These are phyloP conservation scores for Limnodromus scolopaceus DNA, from an alignment of 2,797 vertebrate species.

Conservation along the genomic window DNA sequence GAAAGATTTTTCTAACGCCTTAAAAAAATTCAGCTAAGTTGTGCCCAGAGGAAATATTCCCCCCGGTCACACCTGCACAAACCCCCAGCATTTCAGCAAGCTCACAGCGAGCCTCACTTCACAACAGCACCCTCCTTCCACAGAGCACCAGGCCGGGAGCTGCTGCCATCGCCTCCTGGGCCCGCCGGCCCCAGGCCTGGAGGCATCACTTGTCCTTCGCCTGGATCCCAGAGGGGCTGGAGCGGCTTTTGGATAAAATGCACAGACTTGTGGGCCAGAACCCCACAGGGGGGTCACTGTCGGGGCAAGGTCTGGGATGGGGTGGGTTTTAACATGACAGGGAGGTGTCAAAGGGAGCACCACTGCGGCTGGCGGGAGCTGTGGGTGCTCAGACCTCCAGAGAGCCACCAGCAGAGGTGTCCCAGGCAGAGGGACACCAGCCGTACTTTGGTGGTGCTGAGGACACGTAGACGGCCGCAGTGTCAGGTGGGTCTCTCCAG, in stretches of 20 bases:
- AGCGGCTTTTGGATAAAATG: neutral
- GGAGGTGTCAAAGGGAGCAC: neutral
- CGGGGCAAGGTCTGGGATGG: neutral
- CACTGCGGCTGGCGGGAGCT: neutral
- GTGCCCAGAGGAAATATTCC: neutral
- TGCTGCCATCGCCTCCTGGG: neutral
- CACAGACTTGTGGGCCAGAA: neutral
- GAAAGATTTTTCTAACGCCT: neutral
- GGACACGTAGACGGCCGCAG: fast-evolving
- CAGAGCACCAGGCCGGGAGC: neutral
- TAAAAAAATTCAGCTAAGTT: neutral
- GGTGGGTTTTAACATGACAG: neutral
- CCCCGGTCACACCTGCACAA: neutral
- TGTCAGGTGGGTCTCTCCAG: neutral
- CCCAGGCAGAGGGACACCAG: neutral
- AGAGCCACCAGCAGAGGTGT: neutral
- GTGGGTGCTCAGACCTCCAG: neutral
- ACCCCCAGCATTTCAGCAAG: neutral
- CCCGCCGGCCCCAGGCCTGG: neutral
- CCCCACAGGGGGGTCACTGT: neutral
- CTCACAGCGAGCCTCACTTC: neutral
- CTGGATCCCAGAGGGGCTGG: neutral
- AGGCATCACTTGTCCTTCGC: neutral
- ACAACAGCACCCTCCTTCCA: neutral
- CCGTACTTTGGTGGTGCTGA: fast-evolving